Base-by-base conservation (phyloP, 2,113 vertebrate genomes). In the Gambusia affinis region DNA sequence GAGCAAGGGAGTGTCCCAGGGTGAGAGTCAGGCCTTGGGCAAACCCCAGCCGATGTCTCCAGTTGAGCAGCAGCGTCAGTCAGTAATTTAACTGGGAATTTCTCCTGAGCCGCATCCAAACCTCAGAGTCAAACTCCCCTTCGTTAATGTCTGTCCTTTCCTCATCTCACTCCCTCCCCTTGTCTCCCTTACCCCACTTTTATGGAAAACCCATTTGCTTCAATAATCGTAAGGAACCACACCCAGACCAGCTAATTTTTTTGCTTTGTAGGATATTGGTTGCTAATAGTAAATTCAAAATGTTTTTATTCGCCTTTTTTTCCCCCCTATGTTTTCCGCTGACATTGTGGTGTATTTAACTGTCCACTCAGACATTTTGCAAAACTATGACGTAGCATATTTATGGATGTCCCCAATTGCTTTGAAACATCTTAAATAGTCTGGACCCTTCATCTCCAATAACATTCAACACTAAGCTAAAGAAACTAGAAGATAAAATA, bases 21-120 rank as follows among this genome's bases (percentile, higher is more conserved):
- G 83, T 84, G 81, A 83, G 79, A 81, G 70, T 63, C 39, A 69
- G 84, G 85, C 84, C 88, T 88, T 79, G 82, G 79, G 85, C 82
- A 89, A 57, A 87, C 81, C 87, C 91, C 89, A 90, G 83, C 79
- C 72, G 28, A 83, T 79, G 90, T 89, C 89, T 91, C 87, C 81
- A 85, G 88, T 85, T 24, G 61, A 88, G 89, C 86, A 71, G 79
- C 89, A 89, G 70, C 73, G 83, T 90, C 89, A 93, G 90, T 83
- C 88, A 85, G 84, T 90, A 84, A 89, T 93, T 94, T 93, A 67
- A 88, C 77, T 73, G 82, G 88, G 92, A 92, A 91, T 92, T 90
- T 93, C 85, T 90, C 87, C 78, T 70, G 64, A 37, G 60, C 88
- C 0, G 67, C 79, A 82, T 93, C 91, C 92, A 93, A 93, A 93